Percentiles rank a stretch among this genome's conserved stretches.
Conservation (phyloP, 1,140 invertebrate species). For the Cydia fagiglandana region DNA sequence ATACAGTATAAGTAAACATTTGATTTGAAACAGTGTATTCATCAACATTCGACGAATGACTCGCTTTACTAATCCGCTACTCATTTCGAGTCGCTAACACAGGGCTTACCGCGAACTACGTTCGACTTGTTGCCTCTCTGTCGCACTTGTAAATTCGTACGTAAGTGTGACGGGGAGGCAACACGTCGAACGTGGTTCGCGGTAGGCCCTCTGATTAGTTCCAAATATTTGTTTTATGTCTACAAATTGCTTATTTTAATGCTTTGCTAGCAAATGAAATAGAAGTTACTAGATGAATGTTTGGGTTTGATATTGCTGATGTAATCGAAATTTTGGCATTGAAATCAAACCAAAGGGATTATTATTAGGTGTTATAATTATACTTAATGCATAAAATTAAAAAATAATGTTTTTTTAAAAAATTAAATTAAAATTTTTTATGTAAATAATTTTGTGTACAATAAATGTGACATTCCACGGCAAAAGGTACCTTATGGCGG, state of each 20-base stretch:
- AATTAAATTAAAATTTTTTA: no score
- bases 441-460: no score
- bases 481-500: no score
- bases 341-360: not conserved
- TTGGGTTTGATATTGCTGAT: not conserved
- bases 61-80: not conserved
- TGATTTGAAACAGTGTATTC: not conserved
- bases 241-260: not conserved
- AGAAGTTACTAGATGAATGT: not conserved
- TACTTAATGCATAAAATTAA: no score
- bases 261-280: slow-evolving; percentile 2
- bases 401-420: no score
- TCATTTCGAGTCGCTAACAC: not conserved
- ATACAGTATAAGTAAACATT: not conserved
- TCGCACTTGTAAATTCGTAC: no score
- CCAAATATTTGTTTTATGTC: slow-evolving; percentile 4
- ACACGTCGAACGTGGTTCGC: no score
- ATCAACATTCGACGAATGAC: not conserved
- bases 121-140: no score
- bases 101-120: no score
- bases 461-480: no score
- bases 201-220: not conserved
- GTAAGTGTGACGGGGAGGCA: no score
- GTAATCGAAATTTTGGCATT: not conserved
- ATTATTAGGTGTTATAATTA: not conserved